Conservation (phyloP, 2,888 invertebrate genomes). For the Sphaeridia pumilis region DNA sequence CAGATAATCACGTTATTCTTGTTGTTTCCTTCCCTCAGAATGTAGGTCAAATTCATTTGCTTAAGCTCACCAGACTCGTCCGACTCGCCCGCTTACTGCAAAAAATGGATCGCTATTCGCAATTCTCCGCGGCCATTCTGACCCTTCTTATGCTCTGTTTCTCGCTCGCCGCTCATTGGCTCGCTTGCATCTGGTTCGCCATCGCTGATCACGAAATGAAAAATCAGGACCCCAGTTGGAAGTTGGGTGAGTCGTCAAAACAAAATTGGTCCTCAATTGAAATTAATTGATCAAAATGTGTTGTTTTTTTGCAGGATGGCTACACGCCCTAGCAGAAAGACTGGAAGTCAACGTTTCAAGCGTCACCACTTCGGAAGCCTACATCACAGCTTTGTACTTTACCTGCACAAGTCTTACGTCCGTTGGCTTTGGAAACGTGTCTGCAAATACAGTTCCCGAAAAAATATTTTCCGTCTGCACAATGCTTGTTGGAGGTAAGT, state of each 20-base stretch:
- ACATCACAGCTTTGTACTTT: constrained; percentile 90
- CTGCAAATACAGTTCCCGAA: constrained; percentile 80
- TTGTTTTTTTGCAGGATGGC: constrained; percentile 61
- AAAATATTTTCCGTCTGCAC: constrained; percentile 91
- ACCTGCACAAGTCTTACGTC: constrained; percentile 92
- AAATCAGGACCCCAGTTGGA: constrained; percentile 57
- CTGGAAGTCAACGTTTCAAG: constrained; percentile 66
- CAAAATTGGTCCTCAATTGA: too few relatives aligned
- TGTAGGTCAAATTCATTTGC: constrained; percentile 57
- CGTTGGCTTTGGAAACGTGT: constrained; percentile 95
- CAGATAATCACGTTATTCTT: too few relatives aligned
- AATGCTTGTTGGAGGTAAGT: constrained; percentile 89
- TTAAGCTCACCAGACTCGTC: constrained; percentile 80
- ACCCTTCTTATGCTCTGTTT: constrained; percentile 89
- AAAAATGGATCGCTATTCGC: constrained; percentile 93
- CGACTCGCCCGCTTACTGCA: constrained; percentile 79
- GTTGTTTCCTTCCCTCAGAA: too few relatives aligned
- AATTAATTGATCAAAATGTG: too few relatives aligned
- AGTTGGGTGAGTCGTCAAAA: constrained; percentile 76
- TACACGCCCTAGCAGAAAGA: constrained; percentile 75
- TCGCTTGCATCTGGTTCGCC: constrained; percentile 94
- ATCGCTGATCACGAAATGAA: constrained; percentile 80
- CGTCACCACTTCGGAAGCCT: constrained; percentile 73
- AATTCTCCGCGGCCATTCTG: constrained; percentile 87
- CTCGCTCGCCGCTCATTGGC: constrained; percentile 88